Evolutionary conservation across 2,113 vertebrate species (phyloP), one percentile per base, ranked within the genome.

Genomic region (Urocynchramus pylzowi): DNA sequence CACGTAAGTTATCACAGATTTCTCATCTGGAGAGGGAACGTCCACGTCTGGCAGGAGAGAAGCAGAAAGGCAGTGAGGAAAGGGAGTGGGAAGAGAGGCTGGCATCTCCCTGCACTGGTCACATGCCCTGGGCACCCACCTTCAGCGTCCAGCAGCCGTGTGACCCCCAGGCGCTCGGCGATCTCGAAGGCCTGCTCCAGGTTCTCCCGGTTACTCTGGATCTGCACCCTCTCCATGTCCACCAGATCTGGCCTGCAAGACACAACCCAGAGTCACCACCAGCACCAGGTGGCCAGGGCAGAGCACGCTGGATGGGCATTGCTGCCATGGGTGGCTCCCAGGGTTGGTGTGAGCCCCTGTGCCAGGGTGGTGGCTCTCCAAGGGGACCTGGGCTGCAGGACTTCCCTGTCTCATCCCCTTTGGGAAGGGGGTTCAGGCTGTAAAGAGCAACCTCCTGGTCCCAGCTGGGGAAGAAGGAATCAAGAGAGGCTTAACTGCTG

Each of bases 131-230:
- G 44, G 2, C 6, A 2, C 98, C 97, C 94, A 99, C 99, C 99
- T 98, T 99, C 99, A 2, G 99, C 98, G 27, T 99, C 99, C 96
- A 99, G 97, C 95, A 99, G 98, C 61, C 99, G 98, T 2, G 99
- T 99, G 56, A 99, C 99, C 1, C 99, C 99, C 19, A 99, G 97
- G 57, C 98, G 98, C 97, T 99, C 99, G 0, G 99, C 99, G 8
- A 99, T 99, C 97, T 99, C 99, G 1, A 99, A 99, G 81, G 99
- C 99, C 95, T 99, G 99, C 89, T 99, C 99, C 54, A 99, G 98
- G 97, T 99, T 99, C 69, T 99, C 99, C 41, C 98, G 97, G 98
- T 99, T 99, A 41, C 99, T 99, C 96, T 99, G 99, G 89, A 98
- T 98, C 44, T 98, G 98, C 80, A 99, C 98, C 95, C 98, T 97